A percentile compares a stretch with the other conserved stretches of the same genome.
Evolutionary conservation across 2,797 vertebrate genomes (phyloP).

Genomic region (Chrosomus eos): DNA sequence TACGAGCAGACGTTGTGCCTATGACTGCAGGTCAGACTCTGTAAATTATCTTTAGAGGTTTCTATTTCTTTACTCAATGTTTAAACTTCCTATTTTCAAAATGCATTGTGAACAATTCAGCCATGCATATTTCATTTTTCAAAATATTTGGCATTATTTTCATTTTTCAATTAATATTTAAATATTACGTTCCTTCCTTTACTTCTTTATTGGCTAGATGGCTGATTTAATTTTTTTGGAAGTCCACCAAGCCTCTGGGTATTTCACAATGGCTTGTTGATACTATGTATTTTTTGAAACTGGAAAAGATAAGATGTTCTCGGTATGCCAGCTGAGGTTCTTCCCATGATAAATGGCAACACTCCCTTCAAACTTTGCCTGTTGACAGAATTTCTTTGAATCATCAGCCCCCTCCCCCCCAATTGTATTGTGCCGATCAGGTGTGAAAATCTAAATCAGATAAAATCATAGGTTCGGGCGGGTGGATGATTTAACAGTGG

Average conservation of each 20-base stretch:
- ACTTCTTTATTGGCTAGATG: background rate
- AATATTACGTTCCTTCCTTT: background rate
- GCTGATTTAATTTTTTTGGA: no score
- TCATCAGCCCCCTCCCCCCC: no score
- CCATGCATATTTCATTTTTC: background rate
- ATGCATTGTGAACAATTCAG: background rate
- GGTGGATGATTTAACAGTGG: no score
- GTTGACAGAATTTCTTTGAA: background rate
- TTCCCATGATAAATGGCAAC: background rate
- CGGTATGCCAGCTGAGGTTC: background rate
- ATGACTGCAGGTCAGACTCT: slow-evolving; percentile 89
- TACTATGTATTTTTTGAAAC: no score
- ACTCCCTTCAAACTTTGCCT: background rate
- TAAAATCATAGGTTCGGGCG: no score
- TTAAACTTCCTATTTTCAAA: background rate
- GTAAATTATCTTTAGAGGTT: background rate
- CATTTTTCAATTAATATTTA: background rate
- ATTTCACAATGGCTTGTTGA: background rate
- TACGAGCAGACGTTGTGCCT: slow-evolving; percentile 93
- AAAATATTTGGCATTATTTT: background rate
- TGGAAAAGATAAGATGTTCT: background rate
- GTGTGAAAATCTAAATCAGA: no score
- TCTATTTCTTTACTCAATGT: background rate
- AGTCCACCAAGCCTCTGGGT: background rate
- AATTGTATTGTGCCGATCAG: no score